These are phyloP conservation scores for Petroica traversi DNA, from an alignment of 2,113 vertebrate genomes.

Conservation along the genomic window DNA sequence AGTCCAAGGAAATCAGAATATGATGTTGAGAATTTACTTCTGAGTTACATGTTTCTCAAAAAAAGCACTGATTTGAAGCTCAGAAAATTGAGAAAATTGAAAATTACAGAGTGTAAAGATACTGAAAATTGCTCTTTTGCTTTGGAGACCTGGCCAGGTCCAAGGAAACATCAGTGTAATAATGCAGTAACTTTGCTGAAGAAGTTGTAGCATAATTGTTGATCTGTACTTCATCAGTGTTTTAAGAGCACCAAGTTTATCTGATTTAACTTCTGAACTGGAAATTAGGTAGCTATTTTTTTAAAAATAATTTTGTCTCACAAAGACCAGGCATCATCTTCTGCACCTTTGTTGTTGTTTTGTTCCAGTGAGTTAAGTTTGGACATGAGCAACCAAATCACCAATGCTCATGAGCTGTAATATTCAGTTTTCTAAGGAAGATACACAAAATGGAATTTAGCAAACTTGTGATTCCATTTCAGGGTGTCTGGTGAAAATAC, in stretches of 20 bases:
- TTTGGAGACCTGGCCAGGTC: slow-evolving; percentile 3
- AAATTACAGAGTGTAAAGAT: slow-evolving; percentile 23
- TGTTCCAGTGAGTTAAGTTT: neutral
- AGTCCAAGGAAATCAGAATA: slow-evolving; percentile 77
- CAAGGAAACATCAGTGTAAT: slow-evolving; percentile 25
- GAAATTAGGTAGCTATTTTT: neutral
- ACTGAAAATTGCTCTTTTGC: neutral
- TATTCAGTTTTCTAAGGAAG: slow-evolving; percentile 71
- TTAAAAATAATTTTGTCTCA: neutral
- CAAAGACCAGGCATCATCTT: neutral
- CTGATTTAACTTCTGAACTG: neutral
- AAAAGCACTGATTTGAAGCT: slow-evolving; percentile 54
- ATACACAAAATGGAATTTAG: slow-evolving; percentile 74
- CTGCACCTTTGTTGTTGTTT: slow-evolving; percentile 11
- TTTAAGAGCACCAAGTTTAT: neutral
- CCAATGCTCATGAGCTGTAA: slow-evolving; percentile 8
- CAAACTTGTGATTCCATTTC: slow-evolving; percentile 58
- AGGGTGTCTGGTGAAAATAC: slow-evolving; percentile 77
- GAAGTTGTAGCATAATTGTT: neutral
- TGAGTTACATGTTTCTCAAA: slow-evolving; percentile 60
- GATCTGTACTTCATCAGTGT: neutral
- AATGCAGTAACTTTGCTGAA: neutral
- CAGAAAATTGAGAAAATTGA: slow-evolving; percentile 44
- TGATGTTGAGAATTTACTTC: slow-evolving; percentile 68
- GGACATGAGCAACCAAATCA: neutral